Conservation (phyloP, 2,797 vertebrate genomes). For the Amblyraja radiata region DNA sequence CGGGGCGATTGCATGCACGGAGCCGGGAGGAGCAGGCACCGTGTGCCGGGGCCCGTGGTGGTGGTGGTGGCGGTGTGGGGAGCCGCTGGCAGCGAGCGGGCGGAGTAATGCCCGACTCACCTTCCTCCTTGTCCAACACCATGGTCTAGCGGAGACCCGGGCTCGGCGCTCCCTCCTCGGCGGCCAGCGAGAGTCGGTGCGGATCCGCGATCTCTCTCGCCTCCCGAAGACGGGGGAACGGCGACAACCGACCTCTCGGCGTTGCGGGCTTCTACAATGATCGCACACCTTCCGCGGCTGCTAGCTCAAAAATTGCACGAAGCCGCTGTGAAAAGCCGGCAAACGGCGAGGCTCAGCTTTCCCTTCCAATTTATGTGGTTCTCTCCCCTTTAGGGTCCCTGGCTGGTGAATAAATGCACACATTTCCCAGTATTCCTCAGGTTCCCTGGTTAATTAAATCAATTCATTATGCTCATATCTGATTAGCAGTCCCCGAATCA, state of each 20-base stretch:
- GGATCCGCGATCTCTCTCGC: slow-evolving; percentile 39
- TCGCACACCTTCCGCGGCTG: not conserved
- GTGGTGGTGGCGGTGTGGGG: too few species aligned
- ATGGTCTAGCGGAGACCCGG: slow-evolving; percentile 86
- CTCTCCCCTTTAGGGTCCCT: slow-evolving; percentile 51
- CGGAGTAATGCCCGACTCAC: slow-evolving; percentile 60
- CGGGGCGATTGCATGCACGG: too few species aligned
- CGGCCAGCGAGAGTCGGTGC: slow-evolving; percentile 56
- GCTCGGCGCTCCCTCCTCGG: slow-evolving; percentile 84
- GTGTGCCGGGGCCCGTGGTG: too few species aligned
- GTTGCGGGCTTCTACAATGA: too few species aligned
- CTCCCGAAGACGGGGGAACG: slow-evolving; percentile 49
- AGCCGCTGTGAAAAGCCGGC: slow-evolving; percentile 20
- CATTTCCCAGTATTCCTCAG: slow-evolving; percentile 94
- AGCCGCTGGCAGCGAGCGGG: too few species aligned
- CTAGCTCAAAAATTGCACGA: not conserved
- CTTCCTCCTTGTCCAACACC: slow-evolving; percentile 99
- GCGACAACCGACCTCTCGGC: slow-evolving; percentile 54
- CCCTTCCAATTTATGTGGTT: slow-evolving; percentile 68
- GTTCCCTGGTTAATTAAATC: slow-evolving; percentile 99
- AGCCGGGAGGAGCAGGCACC: too few species aligned
- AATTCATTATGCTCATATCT: slow-evolving; percentile 99
- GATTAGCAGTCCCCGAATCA: slow-evolving; percentile 99
- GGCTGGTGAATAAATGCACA: slow-evolving; percentile 79
- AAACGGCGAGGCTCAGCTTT: not conserved